These are phyloP conservation scores for Drosophila sordidula DNA, from an alignment of 2,888 invertebrate genomes.

Conservation along the genomic window DNA sequence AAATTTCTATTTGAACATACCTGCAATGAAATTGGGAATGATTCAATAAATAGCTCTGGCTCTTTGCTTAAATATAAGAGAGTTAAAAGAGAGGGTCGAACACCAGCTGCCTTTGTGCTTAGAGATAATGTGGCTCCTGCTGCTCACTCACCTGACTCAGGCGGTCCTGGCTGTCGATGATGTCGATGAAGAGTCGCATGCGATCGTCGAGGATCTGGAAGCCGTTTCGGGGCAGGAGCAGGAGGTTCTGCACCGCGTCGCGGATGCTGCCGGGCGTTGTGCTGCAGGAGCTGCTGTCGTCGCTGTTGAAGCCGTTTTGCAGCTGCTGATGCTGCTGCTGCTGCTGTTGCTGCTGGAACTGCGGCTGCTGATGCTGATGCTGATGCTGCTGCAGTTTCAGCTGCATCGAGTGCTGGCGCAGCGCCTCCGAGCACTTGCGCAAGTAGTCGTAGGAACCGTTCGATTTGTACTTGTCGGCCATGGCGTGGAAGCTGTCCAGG, in stretches of 20 bases:
- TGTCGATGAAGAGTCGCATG: constrained; percentile 92
- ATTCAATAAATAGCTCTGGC: background rate
- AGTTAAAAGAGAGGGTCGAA: background rate
- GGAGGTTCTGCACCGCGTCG: constrained; percentile 89
- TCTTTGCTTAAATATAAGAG: too few relatives aligned
- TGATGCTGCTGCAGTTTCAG: constrained; percentile 80
- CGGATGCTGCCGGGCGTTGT: constrained; percentile 88
- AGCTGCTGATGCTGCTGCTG: constrained; percentile 79
- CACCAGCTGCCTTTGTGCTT: constrained; percentile 43
- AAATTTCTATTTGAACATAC: constrained; percentile 37
- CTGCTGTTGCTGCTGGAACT: constrained; percentile 54
- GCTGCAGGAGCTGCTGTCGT: constrained; percentile 84
- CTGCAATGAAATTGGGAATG: constrained; percentile 36
- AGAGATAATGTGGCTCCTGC: too few relatives aligned
- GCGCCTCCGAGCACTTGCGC: constrained; percentile 85
- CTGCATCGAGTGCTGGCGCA: constrained; percentile 84
- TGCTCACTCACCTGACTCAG: constrained; percentile 90
- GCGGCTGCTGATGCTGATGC: constrained; percentile 52
- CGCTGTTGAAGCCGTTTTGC: constrained; percentile 74
- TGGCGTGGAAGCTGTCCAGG: constrained; percentile 84
- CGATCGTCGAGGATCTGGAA: constrained; percentile 92
- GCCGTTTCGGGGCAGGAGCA: constrained; percentile 90
- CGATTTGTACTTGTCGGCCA: constrained; percentile 85
- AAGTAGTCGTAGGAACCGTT: constrained; percentile 85
- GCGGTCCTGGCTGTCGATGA: constrained; percentile 92